These are phyloP conservation scores for Strigamia maritima DNA, from an alignment of 2,888 invertebrate species.

Conservation along the genomic window DNA sequence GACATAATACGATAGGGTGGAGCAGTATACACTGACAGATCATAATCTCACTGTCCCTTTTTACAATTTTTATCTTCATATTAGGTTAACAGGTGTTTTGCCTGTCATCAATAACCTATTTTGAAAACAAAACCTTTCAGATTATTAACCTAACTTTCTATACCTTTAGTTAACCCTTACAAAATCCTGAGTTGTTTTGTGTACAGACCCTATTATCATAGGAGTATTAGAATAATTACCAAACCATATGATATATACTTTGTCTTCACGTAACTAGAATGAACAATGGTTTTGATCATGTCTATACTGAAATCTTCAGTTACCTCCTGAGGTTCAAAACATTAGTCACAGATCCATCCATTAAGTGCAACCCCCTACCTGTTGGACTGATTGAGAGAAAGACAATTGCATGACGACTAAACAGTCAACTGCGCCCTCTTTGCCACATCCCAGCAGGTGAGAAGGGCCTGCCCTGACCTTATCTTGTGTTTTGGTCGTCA, in stretches of 20 bases:
- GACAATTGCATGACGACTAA: constrained; percentile 3
- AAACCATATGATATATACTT: too few species aligned
- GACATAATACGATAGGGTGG: constrained; percentile 5
- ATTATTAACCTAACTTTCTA: background rate
- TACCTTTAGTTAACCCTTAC: too few species aligned
- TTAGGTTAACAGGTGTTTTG: background rate
- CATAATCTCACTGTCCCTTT: background rate
- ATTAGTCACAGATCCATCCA: constrained; percentile 19
- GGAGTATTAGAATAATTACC: too few species aligned
- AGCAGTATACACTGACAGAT: background rate
- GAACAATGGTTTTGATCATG: background rate
- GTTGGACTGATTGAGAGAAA: constrained; percentile 5
- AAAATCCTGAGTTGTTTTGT: too few species aligned
- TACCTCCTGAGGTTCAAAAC: background rate
- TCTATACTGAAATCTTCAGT: background rate
- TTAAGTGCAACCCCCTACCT: constrained; percentile 5
- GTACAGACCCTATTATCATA: too few species aligned
- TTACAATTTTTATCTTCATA: background rate
- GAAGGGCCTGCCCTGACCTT: constrained; percentile 22
- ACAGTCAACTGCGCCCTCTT: constrained; percentile 23
- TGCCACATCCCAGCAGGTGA: constrained; percentile 16
- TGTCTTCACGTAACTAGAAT: too few species aligned
- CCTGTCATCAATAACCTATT: background rate
- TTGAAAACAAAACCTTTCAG: background rate
- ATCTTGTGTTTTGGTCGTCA: constrained; percentile 18